These are phyloP conservation scores for Stictocephala bisonia DNA, from an alignment of 2,888 invertebrate genomes.

Conservation along the genomic window DNA sequence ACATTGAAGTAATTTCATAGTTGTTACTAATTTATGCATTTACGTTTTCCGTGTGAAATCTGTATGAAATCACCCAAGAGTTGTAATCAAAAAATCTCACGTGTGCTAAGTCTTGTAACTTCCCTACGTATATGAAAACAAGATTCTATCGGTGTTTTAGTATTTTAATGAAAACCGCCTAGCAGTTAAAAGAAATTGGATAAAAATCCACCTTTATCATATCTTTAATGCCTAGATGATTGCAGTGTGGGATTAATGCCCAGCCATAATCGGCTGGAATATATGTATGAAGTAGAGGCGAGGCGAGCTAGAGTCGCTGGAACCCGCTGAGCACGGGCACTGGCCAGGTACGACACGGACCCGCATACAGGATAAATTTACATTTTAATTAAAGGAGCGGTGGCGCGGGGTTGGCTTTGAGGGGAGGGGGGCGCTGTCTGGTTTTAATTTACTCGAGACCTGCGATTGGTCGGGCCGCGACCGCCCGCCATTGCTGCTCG, in stretches of 20 bases:
- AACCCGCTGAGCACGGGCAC: no score
- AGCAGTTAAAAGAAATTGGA: slow-evolving; percentile 4
- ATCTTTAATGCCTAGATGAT: slow-evolving; percentile 24
- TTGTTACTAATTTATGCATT: no score
- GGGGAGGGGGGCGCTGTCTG: slow-evolving; percentile 11
- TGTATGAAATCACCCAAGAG: no score
- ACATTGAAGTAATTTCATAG: no score
- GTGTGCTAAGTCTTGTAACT: no score
- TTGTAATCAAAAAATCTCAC: neutral
- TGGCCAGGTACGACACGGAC: neutral
- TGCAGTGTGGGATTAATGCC: slow-evolving; percentile 2
- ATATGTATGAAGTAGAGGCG: slow-evolving; percentile 36
- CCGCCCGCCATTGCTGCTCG: slow-evolving; percentile 31
- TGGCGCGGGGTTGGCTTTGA: slow-evolving; percentile 1
- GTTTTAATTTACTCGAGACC: slow-evolving; percentile 32
- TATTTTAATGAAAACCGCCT: no score
- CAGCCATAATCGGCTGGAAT: slow-evolving; percentile 21
- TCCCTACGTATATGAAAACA: no score
- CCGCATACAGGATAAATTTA: slow-evolving; percentile 41
- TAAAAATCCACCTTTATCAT: slow-evolving; percentile 30
- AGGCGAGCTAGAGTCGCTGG: no score
- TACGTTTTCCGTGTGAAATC: no score
- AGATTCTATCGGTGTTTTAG: no score
- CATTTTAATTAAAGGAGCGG: slow-evolving; percentile 28
- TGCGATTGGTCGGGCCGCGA: slow-evolving; percentile 15